Conservation (phyloP, 2,797 vertebrate genomes). For the Okamejei kenojei region DNA sequence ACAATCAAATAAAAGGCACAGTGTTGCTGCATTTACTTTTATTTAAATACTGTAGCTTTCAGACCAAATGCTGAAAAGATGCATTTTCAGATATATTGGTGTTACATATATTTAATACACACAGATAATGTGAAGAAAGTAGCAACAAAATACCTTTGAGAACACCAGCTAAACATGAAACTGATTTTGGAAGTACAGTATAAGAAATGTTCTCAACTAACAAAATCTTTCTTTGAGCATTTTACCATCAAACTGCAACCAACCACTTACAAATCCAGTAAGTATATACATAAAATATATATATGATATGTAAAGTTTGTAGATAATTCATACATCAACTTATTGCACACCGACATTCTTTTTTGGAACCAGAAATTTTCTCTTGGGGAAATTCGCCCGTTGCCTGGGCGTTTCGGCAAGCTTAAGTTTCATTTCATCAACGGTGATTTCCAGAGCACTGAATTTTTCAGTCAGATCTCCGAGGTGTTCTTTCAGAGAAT, state of each 20-base stretch:
- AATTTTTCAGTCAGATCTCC: conserved; percentile 26
- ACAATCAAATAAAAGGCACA: not conserved
- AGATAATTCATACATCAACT: not conserved
- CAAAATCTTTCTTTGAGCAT: not conserved
- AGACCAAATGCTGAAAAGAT: conserved; percentile 19
- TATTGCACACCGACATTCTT: not conserved
- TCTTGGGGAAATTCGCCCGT: not conserved
- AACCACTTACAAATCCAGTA: not conserved
- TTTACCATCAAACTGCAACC: not conserved
- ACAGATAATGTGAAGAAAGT: not conserved
- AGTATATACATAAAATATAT: not conserved
- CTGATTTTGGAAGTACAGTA: not conserved
- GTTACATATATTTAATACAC: not conserved
- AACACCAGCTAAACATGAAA: not conserved
- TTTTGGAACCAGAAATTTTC: not conserved
- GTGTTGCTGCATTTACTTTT: not conserved
- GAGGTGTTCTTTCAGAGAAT: conserved; percentile 21
- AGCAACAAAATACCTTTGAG: not conserved
- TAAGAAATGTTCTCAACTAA: not conserved
- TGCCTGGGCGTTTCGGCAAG: not conserved
- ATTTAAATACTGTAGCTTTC: not conserved
- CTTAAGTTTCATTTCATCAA: not conserved
- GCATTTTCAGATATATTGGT: not conserved
- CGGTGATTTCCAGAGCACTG: not conserved
- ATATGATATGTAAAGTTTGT: not conserved